These are phyloP conservation scores for Seira ritae DNA, from an alignment of 2,888 invertebrate species.

Conservation along the genomic window DNA sequence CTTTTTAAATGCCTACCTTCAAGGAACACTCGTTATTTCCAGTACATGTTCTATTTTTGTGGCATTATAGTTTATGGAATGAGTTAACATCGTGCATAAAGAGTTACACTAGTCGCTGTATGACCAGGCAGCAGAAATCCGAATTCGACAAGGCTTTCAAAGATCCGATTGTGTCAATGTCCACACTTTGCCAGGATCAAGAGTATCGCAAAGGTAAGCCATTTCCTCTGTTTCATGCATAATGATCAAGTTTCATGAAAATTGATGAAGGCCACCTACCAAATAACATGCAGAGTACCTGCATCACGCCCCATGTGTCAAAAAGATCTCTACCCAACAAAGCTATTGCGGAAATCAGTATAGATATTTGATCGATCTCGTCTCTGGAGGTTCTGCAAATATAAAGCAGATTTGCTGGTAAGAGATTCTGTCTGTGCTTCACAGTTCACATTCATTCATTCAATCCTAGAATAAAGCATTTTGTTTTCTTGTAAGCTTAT, in stretches of 20 bases:
- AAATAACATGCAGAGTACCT: conserved; percentile 71
- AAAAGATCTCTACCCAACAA: conserved; percentile 71
- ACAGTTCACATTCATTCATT: too few species aligned
- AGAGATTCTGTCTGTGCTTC: conserved; percentile 29
- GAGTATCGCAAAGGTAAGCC: conserved; percentile 69
- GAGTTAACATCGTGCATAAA: conserved; percentile 68
- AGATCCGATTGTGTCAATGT: conserved; percentile 71
- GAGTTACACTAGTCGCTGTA: conserved; percentile 59
- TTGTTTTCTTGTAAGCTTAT: too few species aligned
- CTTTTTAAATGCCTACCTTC: too few species aligned
- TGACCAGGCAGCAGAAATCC: conserved; percentile 63
- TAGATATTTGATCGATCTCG: conserved; percentile 70
- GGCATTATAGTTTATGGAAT: conserved; percentile 70
- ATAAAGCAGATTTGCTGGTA: conserved; percentile 73
- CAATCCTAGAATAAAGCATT: neutral
- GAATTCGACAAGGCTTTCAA: conserved; percentile 71
- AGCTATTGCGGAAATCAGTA: conserved; percentile 72
- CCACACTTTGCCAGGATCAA: conserved; percentile 69
- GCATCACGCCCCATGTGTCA: conserved; percentile 72
- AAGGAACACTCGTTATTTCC: too few species aligned
- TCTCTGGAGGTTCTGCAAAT: conserved; percentile 69
- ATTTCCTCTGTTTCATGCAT: neutral
- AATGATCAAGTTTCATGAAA: too few species aligned
- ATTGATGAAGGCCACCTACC: too few species aligned
- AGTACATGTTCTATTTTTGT: too few species aligned